These are phyloP conservation scores for Mus spicilegus DNA, from an alignment of 2,113 vertebrate species.

Conservation along the genomic window DNA sequence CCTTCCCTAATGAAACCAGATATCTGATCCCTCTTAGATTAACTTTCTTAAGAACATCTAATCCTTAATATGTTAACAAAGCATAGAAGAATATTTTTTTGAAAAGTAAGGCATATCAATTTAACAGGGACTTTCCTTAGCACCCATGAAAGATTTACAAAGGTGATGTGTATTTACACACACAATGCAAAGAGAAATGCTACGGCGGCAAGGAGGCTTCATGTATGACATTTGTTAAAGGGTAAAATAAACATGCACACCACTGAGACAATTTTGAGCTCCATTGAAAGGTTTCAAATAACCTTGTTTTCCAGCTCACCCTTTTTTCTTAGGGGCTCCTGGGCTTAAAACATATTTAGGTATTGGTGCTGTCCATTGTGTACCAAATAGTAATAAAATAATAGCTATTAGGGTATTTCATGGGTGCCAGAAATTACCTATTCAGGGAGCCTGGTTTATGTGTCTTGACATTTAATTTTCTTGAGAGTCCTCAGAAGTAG, in stretches of 20 bases:
- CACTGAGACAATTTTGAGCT: not conserved
- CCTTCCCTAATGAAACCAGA: not conserved
- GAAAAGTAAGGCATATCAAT: constrained; percentile 38
- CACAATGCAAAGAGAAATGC: constrained; percentile 32
- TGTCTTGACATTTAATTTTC: not conserved
- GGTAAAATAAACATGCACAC: not conserved
- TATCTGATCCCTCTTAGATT: constrained; percentile 6
- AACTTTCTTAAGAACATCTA: constrained; percentile 39
- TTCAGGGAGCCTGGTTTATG: not conserved
- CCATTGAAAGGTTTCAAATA: not conserved
- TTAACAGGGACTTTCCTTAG: constrained; percentile 35
- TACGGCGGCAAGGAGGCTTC: not conserved
- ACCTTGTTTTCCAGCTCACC: constrained; percentile 37
- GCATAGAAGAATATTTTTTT: not conserved
- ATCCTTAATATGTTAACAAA: constrained; percentile 57
- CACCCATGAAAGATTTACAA: not conserved
- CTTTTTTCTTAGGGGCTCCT: constrained; percentile 45
- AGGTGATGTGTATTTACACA: not conserved
- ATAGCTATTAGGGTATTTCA: not conserved
- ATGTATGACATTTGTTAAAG: constrained; percentile 20
- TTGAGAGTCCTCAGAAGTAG: not conserved
- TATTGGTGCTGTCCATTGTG: not conserved
- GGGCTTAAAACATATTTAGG: not conserved
- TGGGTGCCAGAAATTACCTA: not conserved
- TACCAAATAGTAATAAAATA: not conserved